Evolutionary conservation across 2,797 vertebrate species (phyloP).

Genomic region (Sebastes goodei): DNA sequence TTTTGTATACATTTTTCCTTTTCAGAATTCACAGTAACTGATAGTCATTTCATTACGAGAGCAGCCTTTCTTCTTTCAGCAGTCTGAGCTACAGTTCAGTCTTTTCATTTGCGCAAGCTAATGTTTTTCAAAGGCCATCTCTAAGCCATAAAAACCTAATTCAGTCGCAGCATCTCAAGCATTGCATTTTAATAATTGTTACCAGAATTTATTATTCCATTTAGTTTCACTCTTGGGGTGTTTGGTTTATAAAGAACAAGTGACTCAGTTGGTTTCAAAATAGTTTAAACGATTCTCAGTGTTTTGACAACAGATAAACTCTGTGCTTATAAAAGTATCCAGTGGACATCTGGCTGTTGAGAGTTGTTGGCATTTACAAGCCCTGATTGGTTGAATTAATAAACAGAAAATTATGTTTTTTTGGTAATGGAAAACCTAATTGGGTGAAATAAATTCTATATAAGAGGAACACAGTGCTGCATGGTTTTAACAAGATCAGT

Average conservation of each 20-base stretch:
- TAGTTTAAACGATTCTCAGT: background rate
- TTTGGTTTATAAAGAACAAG: constrained; percentile 2
- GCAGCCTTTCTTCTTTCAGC: background rate
- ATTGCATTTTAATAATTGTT: constrained; percentile 37
- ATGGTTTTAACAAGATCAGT: constrained; percentile 60
- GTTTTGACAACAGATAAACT: background rate
- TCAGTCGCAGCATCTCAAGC: constrained; percentile 11
- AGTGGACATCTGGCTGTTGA: constrained; percentile 11
- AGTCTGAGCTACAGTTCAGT: background rate
- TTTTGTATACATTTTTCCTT: background rate
- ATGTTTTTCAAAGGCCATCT: constrained; percentile 22
- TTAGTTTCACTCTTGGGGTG: constrained; percentile 16
- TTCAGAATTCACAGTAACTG: background rate
- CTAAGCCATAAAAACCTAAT: constrained; percentile 23
- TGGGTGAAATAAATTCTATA: constrained; percentile 23
- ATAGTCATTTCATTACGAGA: background rate
- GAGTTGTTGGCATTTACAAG: background rate
- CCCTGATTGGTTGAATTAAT: constrained; percentile 26
- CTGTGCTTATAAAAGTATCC: background rate
- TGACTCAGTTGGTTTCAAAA: background rate
- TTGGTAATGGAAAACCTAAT: background rate
- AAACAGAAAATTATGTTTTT: background rate
- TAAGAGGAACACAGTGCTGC: constrained; percentile 31
- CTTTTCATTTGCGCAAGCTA: constrained; percentile 2
- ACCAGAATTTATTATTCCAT: background rate